These are phyloP conservation scores for Bujurquina vittata DNA, from an alignment of 2,113 vertebrate genomes.

Conservation along the genomic window DNA sequence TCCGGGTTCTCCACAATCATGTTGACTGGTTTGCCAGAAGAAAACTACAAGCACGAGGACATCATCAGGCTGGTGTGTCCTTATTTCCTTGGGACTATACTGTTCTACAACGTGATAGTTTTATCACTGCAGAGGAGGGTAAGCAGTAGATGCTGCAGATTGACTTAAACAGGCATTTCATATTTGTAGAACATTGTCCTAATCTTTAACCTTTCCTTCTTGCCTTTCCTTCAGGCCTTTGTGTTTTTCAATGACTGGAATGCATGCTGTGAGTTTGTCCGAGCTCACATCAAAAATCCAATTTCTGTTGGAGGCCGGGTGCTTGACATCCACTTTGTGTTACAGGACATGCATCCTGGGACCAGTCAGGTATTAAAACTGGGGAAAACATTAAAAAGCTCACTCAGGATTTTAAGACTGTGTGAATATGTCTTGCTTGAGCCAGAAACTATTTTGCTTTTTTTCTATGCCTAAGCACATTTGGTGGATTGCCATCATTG, in stretches of 20 bases:
- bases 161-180: too few species aligned
- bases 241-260: slow-evolving; percentile 3
- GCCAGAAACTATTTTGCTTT: too few species aligned
- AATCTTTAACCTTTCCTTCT: not conserved
- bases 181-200: not conserved
- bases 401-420: too few species aligned
- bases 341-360: not conserved
- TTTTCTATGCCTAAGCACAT: too few species aligned
- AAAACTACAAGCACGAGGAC: slow-evolving; percentile 3
- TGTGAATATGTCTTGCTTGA: too few species aligned
- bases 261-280: not conserved
- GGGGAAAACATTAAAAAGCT: too few species aligned
- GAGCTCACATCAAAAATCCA: not conserved
- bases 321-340: not conserved
- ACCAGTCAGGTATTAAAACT: not conserved
- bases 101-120: slow-evolving; percentile 23
- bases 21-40: slow-evolving; percentile 36
- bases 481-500: too few species aligned
- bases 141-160: not conserved
- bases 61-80: slow-evolving; percentile 2
- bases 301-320: not conserved
- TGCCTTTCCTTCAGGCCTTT: slow-evolving; percentile 32
- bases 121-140: slow-evolving; percentile 55
- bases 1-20: not conserved
- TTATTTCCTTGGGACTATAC: not conserved